A percentile compares a stretch with the other conserved stretches of the same genome.
These are phyloP conservation scores for Gasterosteus aculeatus DNA, from an alignment of 2,113 vertebrate genomes.

Conservation along the genomic window DNA sequence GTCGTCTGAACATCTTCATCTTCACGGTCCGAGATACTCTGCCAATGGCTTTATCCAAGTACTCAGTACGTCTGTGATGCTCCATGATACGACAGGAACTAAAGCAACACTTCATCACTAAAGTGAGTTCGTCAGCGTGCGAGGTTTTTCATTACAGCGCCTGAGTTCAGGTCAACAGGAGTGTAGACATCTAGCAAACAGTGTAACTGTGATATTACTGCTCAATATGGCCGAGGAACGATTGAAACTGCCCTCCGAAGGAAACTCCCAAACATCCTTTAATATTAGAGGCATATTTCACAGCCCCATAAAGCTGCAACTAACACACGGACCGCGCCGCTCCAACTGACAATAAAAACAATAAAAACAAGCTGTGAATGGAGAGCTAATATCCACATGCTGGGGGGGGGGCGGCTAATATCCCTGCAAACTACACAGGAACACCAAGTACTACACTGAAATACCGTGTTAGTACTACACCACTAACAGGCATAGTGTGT, in stretches of 20 bases:
- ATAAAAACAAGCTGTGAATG: conserved; percentile 70
- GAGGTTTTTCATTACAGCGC: conserved; percentile 24
- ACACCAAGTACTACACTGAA: no score
- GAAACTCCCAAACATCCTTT: conserved; percentile 50
- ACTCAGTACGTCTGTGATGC: not conserved
- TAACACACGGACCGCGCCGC: conserved; percentile 58
- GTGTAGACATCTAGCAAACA: conserved; percentile 30
- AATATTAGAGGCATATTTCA: conserved; percentile 73
- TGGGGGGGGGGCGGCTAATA: conserved; percentile 17
- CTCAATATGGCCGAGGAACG: conserved; percentile 30
- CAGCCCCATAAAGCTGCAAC: conserved; percentile 62
- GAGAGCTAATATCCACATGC: conserved; percentile 70
- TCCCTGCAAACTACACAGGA: no score
- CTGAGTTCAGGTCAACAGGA: conserved; percentile 26
- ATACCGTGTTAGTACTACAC: no score
- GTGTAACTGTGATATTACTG: conserved; percentile 49
- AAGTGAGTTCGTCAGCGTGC: not conserved
- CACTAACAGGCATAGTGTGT: no score
- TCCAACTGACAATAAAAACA: conserved; percentile 75
- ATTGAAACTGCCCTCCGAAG: conserved; percentile 61
- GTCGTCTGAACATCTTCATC: no score
- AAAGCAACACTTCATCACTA: not conserved
- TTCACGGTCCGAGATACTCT: no score
- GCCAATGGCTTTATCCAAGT: no score
- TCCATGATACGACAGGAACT: not conserved